These are phyloP conservation scores for Autographa pulchrina DNA, from an alignment of 2,888 invertebrate species.

Conservation along the genomic window DNA sequence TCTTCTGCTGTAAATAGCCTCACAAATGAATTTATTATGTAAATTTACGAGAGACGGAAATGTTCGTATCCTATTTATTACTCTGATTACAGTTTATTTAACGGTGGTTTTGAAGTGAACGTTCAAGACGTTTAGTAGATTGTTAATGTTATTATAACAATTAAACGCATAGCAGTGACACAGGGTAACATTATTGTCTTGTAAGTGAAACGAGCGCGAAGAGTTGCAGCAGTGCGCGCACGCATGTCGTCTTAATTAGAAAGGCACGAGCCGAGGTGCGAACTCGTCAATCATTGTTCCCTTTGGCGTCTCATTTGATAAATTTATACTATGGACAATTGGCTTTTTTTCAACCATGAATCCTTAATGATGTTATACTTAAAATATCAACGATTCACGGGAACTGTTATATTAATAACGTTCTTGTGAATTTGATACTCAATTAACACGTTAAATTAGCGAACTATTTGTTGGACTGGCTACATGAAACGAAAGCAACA, in stretches of 20 bases:
- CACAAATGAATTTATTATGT: constrained; percentile 29
- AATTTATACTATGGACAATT: constrained; percentile 79
- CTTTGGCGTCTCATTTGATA: constrained; percentile 77
- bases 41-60: constrained; percentile 29
- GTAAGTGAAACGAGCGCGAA: constrained; percentile 78
- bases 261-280: constrained; percentile 85
- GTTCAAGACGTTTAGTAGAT: constrained; percentile 35
- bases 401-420: constrained; percentile 3
- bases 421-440: constrained; percentile 27
- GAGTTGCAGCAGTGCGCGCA: constrained; percentile 78
- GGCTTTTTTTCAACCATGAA: constrained; percentile 75
- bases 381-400: constrained; percentile 34
- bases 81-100: constrained; percentile 40
- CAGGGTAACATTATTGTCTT: constrained; percentile 72
- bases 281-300: constrained; percentile 88
- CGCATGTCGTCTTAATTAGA: constrained; percentile 88
- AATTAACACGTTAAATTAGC: constrained; percentile 43
- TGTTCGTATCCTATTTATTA: constrained; percentile 28
- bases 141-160: constrained; percentile 56
- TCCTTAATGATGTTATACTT: constrained; percentile 65
- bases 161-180: constrained; percentile 60
- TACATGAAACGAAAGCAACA: constrained; percentile 11
- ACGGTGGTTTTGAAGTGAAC: constrained; percentile 25
- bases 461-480: not conserved
- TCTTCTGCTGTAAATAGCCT: constrained; percentile 41